Evolutionary conservation across 1,140 invertebrate genomes (phyloP), one percentile per base, ranked within the genome.

Genomic region (Hyles vespertilio): DNA sequence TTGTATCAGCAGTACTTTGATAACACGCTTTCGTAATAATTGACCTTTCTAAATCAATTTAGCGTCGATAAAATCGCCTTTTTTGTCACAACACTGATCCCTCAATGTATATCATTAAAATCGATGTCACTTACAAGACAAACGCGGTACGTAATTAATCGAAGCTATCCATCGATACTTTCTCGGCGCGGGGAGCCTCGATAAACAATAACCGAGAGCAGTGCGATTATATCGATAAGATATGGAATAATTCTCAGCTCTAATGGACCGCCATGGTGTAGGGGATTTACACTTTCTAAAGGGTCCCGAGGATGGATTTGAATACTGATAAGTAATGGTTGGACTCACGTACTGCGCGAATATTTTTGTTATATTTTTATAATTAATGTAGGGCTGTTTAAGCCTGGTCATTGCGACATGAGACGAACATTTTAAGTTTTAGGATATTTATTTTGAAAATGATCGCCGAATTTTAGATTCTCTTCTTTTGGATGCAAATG

Each of bases 271-370:
- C 72, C 76, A 68, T 68, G 65, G 61, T 65, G 79, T 70, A 79
- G 77, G 78, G 72, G 77, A 84, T 86, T 84, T 82, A 84, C 79
- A 84, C 82, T 87, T 87, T 87, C 84, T 84, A 87, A 74, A 75
- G 74, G 71, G 70, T 62, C 61, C 66, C 58, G 68, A 79, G 75
- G 77, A 83, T 78, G 79, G 79, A 83, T 81, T 77, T 69, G 77
- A 83, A 80, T 85, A 78, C 77, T 79, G 79, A 85, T 81, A 79
- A 77, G 66, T 69, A 60, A 69, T 65, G 52, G 5, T 50, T 56
- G 32, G 46, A 40, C 11, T 12, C n/a, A n/a, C 3, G 46, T 11
- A 22, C 22, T 22, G 22, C 22, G 22, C 22, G 22, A 22, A 22
- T 22, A 22, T 22, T 22, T 22, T 22, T 22, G 22, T 22, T 22